Evolutionary conservation across 2,113 vertebrate genomes (phyloP).

Genomic region (Bufo gargarizans): DNA sequence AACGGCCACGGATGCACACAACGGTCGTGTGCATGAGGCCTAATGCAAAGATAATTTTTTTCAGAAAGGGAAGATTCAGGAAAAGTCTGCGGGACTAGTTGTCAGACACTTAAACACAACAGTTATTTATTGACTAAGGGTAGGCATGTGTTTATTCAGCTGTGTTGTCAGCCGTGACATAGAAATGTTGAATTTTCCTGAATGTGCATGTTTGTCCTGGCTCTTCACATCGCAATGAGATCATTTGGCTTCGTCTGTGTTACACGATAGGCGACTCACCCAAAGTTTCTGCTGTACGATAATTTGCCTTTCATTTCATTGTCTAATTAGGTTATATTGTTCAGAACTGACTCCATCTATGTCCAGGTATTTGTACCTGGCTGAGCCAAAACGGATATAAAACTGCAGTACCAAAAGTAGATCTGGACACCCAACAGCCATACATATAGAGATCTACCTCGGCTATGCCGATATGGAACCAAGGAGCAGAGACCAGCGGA

Average conservation of each 20-base stretch:
- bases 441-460: no score
- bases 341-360: neutral
- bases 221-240: constrained; percentile 5
- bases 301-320: neutral
- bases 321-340: neutral
- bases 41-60: neutral
- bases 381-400: no score
- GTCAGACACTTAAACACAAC: neutral
- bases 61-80: neutral
- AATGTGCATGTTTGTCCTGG: constrained; percentile 5
- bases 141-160: constrained; percentile 48
- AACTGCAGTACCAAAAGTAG: no score
- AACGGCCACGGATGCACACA: no score
- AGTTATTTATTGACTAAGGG: constrained; percentile 10
- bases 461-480: no score
- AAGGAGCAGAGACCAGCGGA: no score
- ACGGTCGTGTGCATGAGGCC: no score
- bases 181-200: constrained; percentile 32
- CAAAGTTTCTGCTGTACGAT: neutral
- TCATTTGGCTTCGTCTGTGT: neutral
- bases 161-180: neutral
- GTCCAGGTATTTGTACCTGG: neutral
- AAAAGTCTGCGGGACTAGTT: neutral
- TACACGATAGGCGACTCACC: constrained; percentile 16
- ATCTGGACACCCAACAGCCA: no score